A percentile compares a stretch with the other conserved stretches of the same genome.
Conservation (phyloP, 2,797 vertebrate genomes). For the Choloepus didactylus region DNA sequence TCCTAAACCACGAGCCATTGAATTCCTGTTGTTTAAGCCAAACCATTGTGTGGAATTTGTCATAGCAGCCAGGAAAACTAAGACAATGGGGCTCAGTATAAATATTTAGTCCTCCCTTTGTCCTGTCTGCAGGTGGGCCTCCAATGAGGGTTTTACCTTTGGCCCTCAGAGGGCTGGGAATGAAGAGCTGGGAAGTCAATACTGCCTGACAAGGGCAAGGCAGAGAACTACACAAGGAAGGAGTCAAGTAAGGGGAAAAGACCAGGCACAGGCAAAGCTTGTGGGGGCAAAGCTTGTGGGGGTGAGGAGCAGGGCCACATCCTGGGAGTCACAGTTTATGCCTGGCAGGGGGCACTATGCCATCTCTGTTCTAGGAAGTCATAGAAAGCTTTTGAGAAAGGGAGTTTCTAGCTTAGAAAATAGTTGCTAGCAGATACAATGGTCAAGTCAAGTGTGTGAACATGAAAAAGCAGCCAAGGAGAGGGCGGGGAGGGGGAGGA, state of each 20-base stretch:
- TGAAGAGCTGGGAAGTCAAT: not conserved
- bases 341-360: too few species aligned
- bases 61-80: too few species aligned
- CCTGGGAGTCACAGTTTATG: not conserved
- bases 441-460: not conserved
- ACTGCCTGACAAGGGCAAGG: not conserved
- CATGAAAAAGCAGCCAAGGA: not conserved
- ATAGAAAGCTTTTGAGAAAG: not conserved
- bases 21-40: too few species aligned
- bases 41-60: too few species aligned
- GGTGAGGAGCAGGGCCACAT: not conserved
- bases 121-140: not conserved
- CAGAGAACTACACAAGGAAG: not conserved
- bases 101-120: not conserved
- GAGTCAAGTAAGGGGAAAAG: not conserved
- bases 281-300: not conserved
- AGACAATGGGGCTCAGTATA: not conserved
- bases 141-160: not conserved
- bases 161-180: not conserved
- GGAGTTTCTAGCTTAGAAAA: not conserved
- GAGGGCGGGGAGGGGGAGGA: not conserved
- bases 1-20: too few species aligned
- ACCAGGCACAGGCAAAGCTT: not conserved
- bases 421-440: not conserved
- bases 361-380: too few species aligned